phyloP scores from a whole-genome alignment of 2,113 vertebrate genomes.

The Prinia subflava region DNA sequence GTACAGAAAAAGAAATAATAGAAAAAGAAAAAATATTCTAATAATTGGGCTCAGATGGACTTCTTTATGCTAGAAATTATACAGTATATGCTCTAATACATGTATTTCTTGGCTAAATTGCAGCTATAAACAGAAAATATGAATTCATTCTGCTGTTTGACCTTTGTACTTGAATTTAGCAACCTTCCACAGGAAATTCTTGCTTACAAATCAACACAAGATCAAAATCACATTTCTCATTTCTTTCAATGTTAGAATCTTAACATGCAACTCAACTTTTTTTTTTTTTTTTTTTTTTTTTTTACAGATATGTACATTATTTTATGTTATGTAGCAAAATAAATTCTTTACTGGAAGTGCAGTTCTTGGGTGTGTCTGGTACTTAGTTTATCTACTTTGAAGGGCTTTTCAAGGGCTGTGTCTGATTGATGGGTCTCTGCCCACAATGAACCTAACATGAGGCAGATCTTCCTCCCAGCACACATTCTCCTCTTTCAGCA shows the following conservation, averaged over 20 bases:
- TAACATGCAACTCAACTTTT: not conserved
- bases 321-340: not conserved
- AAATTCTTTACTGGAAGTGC: slow-evolving; percentile 22
- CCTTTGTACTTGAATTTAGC: not conserved
- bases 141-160: not conserved
- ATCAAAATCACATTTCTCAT: slow-evolving; percentile 1
- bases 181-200: not conserved
- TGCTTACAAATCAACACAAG: not conserved
- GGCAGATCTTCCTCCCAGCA: not conserved
- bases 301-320: not conserved
- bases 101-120: slow-evolving; percentile 2
- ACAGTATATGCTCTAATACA: not conserved
- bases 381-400: not conserved
- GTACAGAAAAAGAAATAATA: not conserved
- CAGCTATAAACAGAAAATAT: not conserved
- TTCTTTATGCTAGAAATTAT: not conserved
- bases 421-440: slow-evolving; percentile 2
- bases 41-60: not conserved
- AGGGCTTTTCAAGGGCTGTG: not conserved
- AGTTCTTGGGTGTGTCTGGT: slow-evolving; percentile 27
- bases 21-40: not conserved
- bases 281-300: not conserved
- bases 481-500: slow-evolving; percentile 47
- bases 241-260: not conserved
- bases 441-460: slow-evolving; percentile 20